Evolutionary conservation across 23 tunicate genomes (phyloP).

Genomic region (Phallusia fumigata): DNA sequence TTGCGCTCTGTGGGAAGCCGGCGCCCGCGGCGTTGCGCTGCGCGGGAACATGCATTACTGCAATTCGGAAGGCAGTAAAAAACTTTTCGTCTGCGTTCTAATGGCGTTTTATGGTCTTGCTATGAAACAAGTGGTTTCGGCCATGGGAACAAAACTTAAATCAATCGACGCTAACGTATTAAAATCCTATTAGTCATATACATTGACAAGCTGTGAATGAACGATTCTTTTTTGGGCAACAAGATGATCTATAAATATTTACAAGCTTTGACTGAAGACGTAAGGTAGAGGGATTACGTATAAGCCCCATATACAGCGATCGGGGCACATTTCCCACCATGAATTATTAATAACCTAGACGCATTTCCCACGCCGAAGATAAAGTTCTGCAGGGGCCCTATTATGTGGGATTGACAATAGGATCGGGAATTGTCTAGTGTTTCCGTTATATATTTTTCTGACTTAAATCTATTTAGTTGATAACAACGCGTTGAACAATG

Average conservation of each 20-base stretch:
- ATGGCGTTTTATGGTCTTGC: neutral
- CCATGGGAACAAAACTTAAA: neutral
- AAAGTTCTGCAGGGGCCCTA: neutral
- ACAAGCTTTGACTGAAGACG: neutral
- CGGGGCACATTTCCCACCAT: neutral
- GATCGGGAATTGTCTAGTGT: neutral
- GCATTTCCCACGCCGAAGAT: too few species aligned
- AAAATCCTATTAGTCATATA: neutral
- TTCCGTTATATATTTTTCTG: neutral
- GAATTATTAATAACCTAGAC: too few species aligned
- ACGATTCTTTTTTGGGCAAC: too few species aligned
- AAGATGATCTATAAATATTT: neutral
- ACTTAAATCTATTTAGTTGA: neutral
- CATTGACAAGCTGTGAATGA: neutral
- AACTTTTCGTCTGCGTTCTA: neutral
- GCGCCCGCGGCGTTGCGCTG: neutral
- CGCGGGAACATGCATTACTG: neutral
- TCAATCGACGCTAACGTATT: neutral
- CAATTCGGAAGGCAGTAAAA: neutral
- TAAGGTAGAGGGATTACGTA: neutral
- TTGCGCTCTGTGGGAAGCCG: conserved; percentile 3
- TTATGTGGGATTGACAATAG: neutral
- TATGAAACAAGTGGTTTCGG: too few species aligned
- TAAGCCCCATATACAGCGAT: neutral
- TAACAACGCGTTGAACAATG: too few species aligned